These are phyloP conservation scores for Microctonus hyperodae DNA, from an alignment of 2,888 invertebrate species.

Conservation along the genomic window DNA sequence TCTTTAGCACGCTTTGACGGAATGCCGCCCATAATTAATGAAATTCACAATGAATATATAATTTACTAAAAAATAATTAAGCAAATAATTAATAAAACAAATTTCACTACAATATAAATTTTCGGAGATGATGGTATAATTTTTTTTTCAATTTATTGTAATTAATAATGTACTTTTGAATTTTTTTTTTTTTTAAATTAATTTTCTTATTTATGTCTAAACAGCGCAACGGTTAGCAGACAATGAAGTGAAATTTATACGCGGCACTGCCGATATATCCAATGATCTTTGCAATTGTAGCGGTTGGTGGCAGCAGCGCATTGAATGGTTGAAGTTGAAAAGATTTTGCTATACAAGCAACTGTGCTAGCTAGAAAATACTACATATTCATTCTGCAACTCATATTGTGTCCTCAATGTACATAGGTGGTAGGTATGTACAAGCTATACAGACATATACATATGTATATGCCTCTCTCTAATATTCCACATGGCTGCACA, in stretches of 20 bases:
- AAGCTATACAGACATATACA: too few relatives aligned
- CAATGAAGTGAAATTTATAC: conserved; percentile 32
- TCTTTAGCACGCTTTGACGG: conserved; percentile 36
- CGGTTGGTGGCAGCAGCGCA: conserved; percentile 25
- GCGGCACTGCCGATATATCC: conserved; percentile 21
- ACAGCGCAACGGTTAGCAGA: conserved; percentile 27
- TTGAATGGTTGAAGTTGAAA: neutral
- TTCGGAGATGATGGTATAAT: neutral
- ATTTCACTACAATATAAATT: conserved; percentile 3
- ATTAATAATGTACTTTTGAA: neutral
- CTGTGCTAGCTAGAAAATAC: neutral
- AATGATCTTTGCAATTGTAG: conserved; percentile 27
- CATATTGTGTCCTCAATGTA: neutral
- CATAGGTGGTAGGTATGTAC: too few relatives aligned
- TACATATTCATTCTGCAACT: neutral
- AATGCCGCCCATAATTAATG: conserved; percentile 34
- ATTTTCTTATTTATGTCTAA: conserved; percentile 8
- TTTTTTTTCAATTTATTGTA: neutral
- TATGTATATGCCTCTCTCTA: neutral
- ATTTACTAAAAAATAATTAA: neutral
- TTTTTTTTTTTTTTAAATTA: neutral
- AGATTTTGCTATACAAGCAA: conserved; percentile 9
- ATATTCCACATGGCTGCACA: neutral
- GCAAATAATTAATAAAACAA: neutral
- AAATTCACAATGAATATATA: neutral